Base-by-base conservation (phyloP, 2,888 invertebrate genomes). In the Thera obeliscata region DNA sequence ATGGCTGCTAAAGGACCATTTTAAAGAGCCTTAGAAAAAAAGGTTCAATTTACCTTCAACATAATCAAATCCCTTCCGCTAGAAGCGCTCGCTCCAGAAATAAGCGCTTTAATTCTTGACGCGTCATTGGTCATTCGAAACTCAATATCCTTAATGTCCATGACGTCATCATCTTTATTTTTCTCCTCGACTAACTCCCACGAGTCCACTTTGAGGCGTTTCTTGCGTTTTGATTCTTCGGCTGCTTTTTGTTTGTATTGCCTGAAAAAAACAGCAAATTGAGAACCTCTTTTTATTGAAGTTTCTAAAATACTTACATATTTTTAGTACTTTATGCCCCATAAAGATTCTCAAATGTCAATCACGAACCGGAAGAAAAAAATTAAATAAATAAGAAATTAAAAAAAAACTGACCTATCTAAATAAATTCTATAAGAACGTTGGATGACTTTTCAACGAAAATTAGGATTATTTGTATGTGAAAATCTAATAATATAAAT, bases 81-180 rank as follows among this genome's bases (percentile, higher is more conserved):
- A 2, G 84, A 86, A 0, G 93, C 81, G 48, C 85, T 90, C 0
- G 91, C 81, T 0, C 93, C 93, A 2, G 84, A 86, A 41, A 93
- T 89, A 1, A 93, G 76, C 0, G 87, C 95, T 82, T 96, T 95
- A 75, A 98, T 95, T 80, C 97, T 95, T 6, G 94, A 91, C 2
- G 95, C 94, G 86, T 98, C 97, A 82, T 98, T 96, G 49, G 95
- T 96, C 88, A 98, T 94, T 35, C 97, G 94, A 85, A 98, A 98
- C 87, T 98, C 98, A 4, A 98, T 95, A 81, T 98, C 98, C 62
- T 97, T 94, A 76, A 98, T 96, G 87, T 98, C 96, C 56, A 96
- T 90, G 9, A 89, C 86, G 9, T 90, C 89, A 58, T 95, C 94
- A 1, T 84, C 84, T 0, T 94, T 91, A 11, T 11, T 22, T 46